Evolutionary conservation across 1,140 invertebrate genomes (phyloP).

Genomic region (Drosophila sp.): DNA sequence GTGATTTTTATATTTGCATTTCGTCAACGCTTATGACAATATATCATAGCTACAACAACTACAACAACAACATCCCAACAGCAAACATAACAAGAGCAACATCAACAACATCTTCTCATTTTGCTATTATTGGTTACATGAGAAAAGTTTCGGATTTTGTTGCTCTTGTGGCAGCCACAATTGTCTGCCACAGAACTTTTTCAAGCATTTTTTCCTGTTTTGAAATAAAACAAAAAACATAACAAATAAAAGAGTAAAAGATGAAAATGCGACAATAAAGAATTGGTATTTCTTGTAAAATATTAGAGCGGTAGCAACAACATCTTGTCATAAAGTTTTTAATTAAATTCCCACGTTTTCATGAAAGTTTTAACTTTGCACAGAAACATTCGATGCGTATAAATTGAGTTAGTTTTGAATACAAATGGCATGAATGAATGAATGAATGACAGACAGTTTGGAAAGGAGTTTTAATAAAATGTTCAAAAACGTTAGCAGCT

Average conservation of each 20-base stretch:
- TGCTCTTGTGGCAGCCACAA: slow-evolving; percentile 54
- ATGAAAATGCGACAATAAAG: slow-evolving; percentile 21
- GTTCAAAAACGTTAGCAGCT: background rate
- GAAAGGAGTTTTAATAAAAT: slow-evolving; percentile 3
- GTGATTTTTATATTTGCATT: slow-evolving; percentile 77
- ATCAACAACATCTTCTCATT: slow-evolving; percentile 51
- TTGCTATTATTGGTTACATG: slow-evolving; percentile 80
- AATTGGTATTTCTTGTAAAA: slow-evolving; percentile 40
- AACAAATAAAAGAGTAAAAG: slow-evolving; percentile 7
- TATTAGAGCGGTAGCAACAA: slow-evolving; percentile 38
- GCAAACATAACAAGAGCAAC: slow-evolving; percentile 27
- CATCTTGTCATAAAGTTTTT: slow-evolving; percentile 81
- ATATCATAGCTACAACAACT: slow-evolving; percentile 58
- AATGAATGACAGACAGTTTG: slow-evolving; percentile 4
- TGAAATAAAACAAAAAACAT: slow-evolving; percentile 26
- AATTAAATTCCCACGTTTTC: slow-evolving; percentile 80
- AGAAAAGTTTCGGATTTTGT: slow-evolving; percentile 63
- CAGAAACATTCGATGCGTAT: slow-evolving; percentile 24
- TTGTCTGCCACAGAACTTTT: slow-evolving; percentile 80
- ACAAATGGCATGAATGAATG: background rate
- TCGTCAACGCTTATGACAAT: slow-evolving; percentile 79
- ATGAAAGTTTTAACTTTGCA: slow-evolving; percentile 46
- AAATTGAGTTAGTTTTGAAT: slow-evolving; percentile 39
- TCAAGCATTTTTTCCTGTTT: slow-evolving; percentile 64
- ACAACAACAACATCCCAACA: slow-evolving; percentile 20